A percentile compares a stretch with the other conserved stretches of the same genome.
These are phyloP conservation scores for Misgurnus mizolepis DNA, from an alignment of 2,113 vertebrate genomes.

Conservation along the genomic window DNA sequence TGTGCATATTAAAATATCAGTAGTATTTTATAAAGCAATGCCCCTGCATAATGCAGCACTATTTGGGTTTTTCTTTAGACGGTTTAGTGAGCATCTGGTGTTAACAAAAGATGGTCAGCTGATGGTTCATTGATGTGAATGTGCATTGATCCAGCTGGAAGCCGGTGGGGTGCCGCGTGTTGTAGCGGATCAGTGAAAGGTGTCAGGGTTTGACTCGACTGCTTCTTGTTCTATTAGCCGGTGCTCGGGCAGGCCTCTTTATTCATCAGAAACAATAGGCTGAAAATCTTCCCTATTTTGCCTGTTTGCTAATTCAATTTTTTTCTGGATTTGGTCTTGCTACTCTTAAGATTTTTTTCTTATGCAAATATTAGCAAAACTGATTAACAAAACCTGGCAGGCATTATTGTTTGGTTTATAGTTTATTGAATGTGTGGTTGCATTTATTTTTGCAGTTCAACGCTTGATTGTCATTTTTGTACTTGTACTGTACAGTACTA, in stretches of 20 bases:
- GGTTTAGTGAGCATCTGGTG: slow-evolving; percentile 69
- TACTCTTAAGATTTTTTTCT: background rate
- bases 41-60: too few species aligned
- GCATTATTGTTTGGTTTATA: background rate
- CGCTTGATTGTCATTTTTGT: too few species aligned
- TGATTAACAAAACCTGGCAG: background rate
- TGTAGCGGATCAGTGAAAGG: slow-evolving; percentile 49
- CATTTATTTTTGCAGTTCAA: too few species aligned
- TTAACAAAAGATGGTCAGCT: slow-evolving; percentile 66
- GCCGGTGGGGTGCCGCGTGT: slow-evolving; percentile 64
- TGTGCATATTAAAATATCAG: background rate
- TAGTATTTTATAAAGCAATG: background rate
- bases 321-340: slow-evolving; percentile 26
- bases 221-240: slow-evolving; percentile 30
- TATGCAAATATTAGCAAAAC: background rate
- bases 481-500: too few species aligned
- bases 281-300: slow-evolving; percentile 30
- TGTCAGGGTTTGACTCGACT: slow-evolving; percentile 46
- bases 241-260: background rate
- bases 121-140: slow-evolving; percentile 59
- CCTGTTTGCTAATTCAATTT: slow-evolving; percentile 24
- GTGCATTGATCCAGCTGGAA: slow-evolving; percentile 68
- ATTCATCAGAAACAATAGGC: slow-evolving; percentile 10
- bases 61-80: slow-evolving; percentile 53
- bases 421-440: too few species aligned